Percentiles rank a stretch among this genome's conserved stretches.
Evolutionary conservation across 2,797 vertebrate species (phyloP).

Genomic region (Mormyrops boulengeri): DNA sequence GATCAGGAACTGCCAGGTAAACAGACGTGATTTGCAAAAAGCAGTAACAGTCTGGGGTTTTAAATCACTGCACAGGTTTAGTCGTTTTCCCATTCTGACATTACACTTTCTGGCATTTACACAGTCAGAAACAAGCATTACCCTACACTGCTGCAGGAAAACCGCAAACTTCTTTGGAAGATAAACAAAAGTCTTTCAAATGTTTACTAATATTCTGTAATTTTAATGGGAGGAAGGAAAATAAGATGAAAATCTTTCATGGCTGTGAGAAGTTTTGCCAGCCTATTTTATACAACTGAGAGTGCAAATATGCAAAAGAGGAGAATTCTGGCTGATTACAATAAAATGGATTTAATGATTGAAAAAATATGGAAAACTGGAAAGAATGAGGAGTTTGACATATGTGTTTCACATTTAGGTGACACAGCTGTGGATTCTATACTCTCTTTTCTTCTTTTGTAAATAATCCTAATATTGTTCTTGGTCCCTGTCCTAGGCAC

Average conservation of each 20-base stretch:
- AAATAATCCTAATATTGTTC: conserved; percentile 6
- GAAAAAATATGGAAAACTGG: conserved; percentile 5
- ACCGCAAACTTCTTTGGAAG: neutral
- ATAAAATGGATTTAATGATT: neutral
- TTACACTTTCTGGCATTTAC: neutral
- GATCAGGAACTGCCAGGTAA: neutral
- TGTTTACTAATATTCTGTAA: neutral
- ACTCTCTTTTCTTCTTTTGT: neutral
- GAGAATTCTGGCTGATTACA: neutral
- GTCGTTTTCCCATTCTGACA: neutral
- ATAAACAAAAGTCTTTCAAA: neutral
- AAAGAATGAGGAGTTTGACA: neutral
- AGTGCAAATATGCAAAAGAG: neutral
- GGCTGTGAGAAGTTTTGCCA: neutral
- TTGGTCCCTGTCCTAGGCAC: neutral
- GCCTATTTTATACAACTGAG: neutral
- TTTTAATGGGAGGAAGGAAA: neutral
- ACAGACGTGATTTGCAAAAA: neutral
- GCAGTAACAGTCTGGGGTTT: neutral
- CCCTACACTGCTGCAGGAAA: neutral
- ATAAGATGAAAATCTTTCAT: neutral
- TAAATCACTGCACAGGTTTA: neutral
- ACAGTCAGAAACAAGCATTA: neutral
- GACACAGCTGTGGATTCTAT: neutral
- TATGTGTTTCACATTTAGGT: neutral